Evolutionary conservation across 1,140 invertebrate species (phyloP), one percentile per base, ranked within the genome.

Genomic region (Trichogramma pretiosum): DNA sequence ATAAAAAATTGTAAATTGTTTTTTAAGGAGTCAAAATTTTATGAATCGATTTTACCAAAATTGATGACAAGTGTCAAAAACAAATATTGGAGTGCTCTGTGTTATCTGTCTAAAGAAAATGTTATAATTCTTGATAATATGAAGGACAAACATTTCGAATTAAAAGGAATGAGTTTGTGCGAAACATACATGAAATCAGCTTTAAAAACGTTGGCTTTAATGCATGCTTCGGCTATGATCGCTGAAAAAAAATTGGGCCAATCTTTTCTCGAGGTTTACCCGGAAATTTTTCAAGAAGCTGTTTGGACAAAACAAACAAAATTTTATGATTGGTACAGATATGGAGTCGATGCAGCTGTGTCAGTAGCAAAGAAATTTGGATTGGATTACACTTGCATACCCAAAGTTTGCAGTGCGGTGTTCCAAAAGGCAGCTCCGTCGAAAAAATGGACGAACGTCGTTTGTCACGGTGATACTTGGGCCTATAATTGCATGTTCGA

Each of bases 401-500:
- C 54, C 38, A 62, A 72, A 37, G 67, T 60, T 0, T 55, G 56
- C 28, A 51, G 67, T 2, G 53, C 48, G 14, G 64, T 71, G 3
- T 64, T 70, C 23, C 63, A 68, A 30, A 61, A 73, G 3, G 60
- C 70, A 38, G 63, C 69, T 43, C 70, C 74, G 0, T 76, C 73
- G 1, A 42, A 17, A n/a, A 9, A 23, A 2, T 7, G 30, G 18
- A 13, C 1, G 7, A 46, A 38, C 11, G 44, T 46, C 5, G 14
- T 46, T 11, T 38, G 24, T 16, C 44, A 46, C 8, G 44, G 44
- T 0, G 44, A 46, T 14, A 5, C 18, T 3, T 26, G n/a, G 13
- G 35, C 44, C 2, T 28, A 14, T 22, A 46, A 46, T 24, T 2
- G 30, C 3, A 21, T 46, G 35, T 46, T 46, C 18, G 39, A 35